Evolutionary conservation across 1,140 invertebrate species (phyloP).

Genomic region (Drosophila orosa): DNA sequence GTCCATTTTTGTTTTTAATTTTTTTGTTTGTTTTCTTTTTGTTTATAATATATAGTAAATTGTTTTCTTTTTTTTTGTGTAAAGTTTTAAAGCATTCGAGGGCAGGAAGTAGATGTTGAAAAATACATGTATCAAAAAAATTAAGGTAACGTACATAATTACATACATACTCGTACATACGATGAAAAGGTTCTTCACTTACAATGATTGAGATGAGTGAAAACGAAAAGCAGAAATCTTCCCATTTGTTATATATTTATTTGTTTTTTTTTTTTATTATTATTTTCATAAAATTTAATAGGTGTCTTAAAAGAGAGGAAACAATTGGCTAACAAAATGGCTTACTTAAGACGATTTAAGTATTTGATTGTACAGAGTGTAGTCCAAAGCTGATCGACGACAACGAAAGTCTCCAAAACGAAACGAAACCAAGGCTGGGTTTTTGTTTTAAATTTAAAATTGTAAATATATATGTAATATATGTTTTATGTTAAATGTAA

Average conservation of each 20-base stretch:
- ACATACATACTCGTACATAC: slow-evolving; percentile 52
- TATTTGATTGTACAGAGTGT: slow-evolving; percentile 52
- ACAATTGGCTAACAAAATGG: slow-evolving; percentile 40
- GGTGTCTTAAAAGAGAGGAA: slow-evolving; percentile 24
- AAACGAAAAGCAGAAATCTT: slow-evolving; percentile 42
- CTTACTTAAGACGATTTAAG: slow-evolving; percentile 40
- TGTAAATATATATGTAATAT: neutral
- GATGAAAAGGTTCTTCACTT: slow-evolving; percentile 46
- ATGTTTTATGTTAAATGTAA: slow-evolving; percentile 3
- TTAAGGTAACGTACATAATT: slow-evolving; percentile 72
- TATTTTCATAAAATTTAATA: slow-evolving; percentile 16
- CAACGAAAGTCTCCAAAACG: slow-evolving; percentile 13
- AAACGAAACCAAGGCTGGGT: slow-evolving; percentile 6
- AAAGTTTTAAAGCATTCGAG: slow-evolving; percentile 82
- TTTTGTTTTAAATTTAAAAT: slow-evolving; percentile 1
- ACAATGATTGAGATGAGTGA: slow-evolving; percentile 34
- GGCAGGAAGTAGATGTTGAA: slow-evolving; percentile 82
- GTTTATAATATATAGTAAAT: slow-evolving; percentile 55
- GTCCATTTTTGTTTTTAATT: slow-evolving; percentile 22
- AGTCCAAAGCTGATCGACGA: slow-evolving; percentile 35
- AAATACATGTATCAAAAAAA: slow-evolving; percentile 81
- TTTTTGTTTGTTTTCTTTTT: slow-evolving; percentile 9
- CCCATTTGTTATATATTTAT: slow-evolving; percentile 19
- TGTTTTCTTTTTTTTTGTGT: slow-evolving; percentile 62
- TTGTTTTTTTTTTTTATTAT: no score